Evolutionary conservation across 2,888 invertebrate genomes (phyloP).

Genomic region (Monoplex corrugatus): DNA sequence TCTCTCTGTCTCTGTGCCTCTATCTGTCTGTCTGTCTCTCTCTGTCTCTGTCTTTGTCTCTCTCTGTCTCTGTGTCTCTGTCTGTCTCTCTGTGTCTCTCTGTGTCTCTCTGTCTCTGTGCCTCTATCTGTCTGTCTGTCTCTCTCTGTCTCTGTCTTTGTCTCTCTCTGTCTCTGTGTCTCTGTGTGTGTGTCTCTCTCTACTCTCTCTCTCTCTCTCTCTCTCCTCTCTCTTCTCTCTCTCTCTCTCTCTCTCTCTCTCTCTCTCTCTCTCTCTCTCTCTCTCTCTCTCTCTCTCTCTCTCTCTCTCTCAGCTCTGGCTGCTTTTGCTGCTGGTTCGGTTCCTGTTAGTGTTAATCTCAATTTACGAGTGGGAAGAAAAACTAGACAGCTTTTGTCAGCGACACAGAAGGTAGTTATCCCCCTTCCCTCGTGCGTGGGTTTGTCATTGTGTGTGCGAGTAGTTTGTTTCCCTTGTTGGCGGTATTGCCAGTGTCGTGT

Average conservation of each 20-base stretch:
- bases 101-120: not conserved
- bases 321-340: too few species aligned
- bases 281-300: too few species aligned
- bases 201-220: not conserved
- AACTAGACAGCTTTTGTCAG: too few species aligned
- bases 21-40: not conserved
- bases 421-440: too few species aligned
- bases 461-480: too few species aligned
- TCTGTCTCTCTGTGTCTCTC: not conserved
- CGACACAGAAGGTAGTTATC: too few species aligned
- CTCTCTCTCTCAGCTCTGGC: too few species aligned
- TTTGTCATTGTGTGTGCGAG: too few species aligned
- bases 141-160: not conserved
- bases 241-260: not conserved
- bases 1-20: not conserved
- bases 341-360: too few species aligned
- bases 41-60: not conserved
- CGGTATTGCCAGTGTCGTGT: too few species aligned
- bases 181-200: not conserved
- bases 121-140: not conserved
- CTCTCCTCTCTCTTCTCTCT: not conserved
- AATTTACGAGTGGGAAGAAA: too few species aligned
- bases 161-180: not conserved
- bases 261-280: not conserved
- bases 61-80: not conserved